Conservation (phyloP, 2,113 vertebrate genomes). For the Rhabdomys dilectus region DNA sequence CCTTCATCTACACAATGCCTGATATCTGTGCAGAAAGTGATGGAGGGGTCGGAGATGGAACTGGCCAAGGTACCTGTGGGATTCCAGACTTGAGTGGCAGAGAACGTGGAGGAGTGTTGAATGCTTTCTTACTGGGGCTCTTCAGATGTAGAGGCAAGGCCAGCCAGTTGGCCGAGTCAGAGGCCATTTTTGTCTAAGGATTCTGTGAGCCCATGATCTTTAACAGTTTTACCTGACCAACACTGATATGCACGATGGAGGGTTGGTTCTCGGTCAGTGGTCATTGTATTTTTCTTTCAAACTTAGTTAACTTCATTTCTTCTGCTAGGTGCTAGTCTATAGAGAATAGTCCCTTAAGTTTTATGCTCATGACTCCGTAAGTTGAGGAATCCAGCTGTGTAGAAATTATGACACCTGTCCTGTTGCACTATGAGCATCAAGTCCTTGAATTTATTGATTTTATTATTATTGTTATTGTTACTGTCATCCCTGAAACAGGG, state of each 20-base stretch:
- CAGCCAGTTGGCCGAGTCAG: neutral
- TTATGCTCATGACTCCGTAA: neutral
- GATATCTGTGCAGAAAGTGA: conserved; percentile 87
- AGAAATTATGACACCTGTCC: neutral
- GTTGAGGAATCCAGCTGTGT: neutral
- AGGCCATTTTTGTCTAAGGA: neutral
- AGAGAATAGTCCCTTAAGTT: neutral
- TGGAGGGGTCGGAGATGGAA: conserved; percentile 89
- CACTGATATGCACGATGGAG: neutral
- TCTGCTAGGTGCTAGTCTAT: neutral
- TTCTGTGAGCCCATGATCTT: neutral
- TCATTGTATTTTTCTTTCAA: neutral
- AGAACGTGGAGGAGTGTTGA: neutral
- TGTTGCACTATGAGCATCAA: conserved; percentile 26
- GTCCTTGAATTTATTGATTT: neutral
- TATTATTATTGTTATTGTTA: neutral
- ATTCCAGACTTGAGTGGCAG: neutral
- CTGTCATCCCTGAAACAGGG: neutral
- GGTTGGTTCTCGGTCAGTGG: neutral
- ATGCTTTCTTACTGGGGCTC: conserved; percentile 32
- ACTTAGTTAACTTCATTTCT: neutral
- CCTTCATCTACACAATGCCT: conserved; percentile 81
- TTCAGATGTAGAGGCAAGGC: neutral
- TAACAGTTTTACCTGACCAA: neutral
- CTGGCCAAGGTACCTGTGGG: conserved; percentile 91